Conservation (phyloP, 2,888 invertebrate genomes). For the Campoletis raptor region DNA sequence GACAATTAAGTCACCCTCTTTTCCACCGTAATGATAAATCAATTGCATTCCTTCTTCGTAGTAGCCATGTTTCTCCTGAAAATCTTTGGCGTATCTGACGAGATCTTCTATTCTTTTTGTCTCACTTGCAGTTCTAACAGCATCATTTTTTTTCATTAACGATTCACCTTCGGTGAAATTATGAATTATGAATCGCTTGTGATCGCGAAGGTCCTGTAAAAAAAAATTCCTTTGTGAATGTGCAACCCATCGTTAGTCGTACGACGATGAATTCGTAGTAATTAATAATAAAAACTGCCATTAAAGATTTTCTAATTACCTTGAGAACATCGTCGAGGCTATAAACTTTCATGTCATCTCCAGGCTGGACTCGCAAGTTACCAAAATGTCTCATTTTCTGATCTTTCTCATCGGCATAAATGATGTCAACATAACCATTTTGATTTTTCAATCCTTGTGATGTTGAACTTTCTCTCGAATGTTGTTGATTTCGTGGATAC, state of each 20-base stretch:
- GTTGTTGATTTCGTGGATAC: constrained; percentile 16
- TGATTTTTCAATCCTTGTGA: constrained; percentile 69
- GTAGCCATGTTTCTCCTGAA: constrained; percentile 81
- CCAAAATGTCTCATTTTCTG: constrained; percentile 76
- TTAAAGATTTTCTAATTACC: constrained; percentile 67
- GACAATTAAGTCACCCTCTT: constrained; percentile 21
- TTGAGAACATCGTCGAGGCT: constrained; percentile 76
- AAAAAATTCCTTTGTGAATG: constrained; percentile 21
- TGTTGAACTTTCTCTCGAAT: background rate
- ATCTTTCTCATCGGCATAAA: constrained; percentile 77
- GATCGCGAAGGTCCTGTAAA: constrained; percentile 77
- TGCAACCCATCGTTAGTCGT: background rate
- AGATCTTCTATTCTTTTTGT: constrained; percentile 77
- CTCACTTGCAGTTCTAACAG: constrained; percentile 74
- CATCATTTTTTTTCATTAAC: constrained; percentile 79
- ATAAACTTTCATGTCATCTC: constrained; percentile 74
- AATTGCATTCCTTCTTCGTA: constrained; percentile 83
- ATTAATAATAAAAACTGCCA: background rate
- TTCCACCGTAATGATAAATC: constrained; percentile 81
- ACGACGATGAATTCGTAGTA: background rate
- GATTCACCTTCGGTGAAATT: constrained; percentile 82
- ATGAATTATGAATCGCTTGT: constrained; percentile 76
- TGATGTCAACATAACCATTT: constrained; percentile 80
- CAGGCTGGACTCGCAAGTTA: constrained; percentile 74
- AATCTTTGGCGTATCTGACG: constrained; percentile 80